Evolutionary conservation across 35 echinoderm and acorn worm species (phyloP).

Genomic region (Hemicentrotus pulcherrimus): DNA sequence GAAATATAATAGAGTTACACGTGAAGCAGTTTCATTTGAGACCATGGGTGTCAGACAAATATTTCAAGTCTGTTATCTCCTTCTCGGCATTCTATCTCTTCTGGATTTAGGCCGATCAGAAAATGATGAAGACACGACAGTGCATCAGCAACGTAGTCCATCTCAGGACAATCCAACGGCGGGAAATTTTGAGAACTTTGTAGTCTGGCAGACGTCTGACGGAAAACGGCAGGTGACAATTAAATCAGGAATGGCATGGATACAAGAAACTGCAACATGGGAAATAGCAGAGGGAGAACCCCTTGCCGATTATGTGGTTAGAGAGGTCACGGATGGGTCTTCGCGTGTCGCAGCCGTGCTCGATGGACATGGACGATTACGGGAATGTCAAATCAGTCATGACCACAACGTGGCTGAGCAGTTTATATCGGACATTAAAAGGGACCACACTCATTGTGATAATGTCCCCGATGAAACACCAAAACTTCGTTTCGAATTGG

Average conservation of each 20-base stretch:
- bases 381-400: conserved; percentile 45
- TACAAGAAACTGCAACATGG: neutral
- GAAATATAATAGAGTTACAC: too few relatives aligned
- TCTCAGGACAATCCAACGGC: neutral
- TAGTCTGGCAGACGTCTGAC: neutral
- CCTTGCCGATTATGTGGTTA: conserved; percentile 9
- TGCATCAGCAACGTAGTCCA: neutral
- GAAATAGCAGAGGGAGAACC: neutral
- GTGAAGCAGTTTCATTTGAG: too few relatives aligned
- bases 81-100: neutral
- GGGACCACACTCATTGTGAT: neutral
- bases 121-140: neutral
- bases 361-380: conserved; percentile 46
- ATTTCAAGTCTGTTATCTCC: neutral
- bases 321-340: conserved; percentile 55
- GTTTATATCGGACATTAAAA: neutral
- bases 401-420: neutral
- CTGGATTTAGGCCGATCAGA: neutral
- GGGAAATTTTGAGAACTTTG: neutral
- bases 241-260: neutral
- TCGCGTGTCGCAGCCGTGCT: conserved; percentile 43
- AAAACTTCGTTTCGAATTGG: neutral
- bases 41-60: neutral
- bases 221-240: neutral
- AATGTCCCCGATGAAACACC: neutral